Evolutionary conservation across 2,888 invertebrate genomes (phyloP), one percentile per base, ranked within the genome.

Genomic region (Pseudoips prasinana): DNA sequence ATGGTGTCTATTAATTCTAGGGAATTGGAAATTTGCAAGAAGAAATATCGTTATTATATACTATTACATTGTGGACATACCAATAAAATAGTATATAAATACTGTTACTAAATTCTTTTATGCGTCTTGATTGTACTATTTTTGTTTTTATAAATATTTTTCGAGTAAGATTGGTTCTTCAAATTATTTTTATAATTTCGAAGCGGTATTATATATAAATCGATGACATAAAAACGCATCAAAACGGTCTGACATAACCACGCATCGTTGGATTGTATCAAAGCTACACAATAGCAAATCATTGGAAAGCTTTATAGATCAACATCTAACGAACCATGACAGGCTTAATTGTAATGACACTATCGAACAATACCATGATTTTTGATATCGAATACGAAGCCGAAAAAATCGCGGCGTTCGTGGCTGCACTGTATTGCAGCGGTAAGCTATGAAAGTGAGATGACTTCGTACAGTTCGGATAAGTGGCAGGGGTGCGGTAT

Each of bases 401-500:
- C 57, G 56, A 61, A 64, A 66, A 60, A 68, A 59, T 62, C 50
- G 49, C 64, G 58, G 56, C 64, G 58, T 22, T 59, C 54, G 55
- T 52, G 51, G 58, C 53, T 74, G 71, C 73, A 70, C 51, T 64
- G 68, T 61, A 64, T 71, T 74, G 74, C 77, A 68, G 69, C 69
- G 72, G 66, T 69, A 64, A 64, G 59, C 76, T 69, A 86, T 78
- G 87, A 86, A 87, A 87, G 87, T 85, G 72, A 73, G 83, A 76
- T 81, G 82, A 71, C 70, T 64, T 69, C 66, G 69, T 69, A 71
- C 71, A 68, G 69, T 69, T 70, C 58, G 64, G 54, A 64, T 61
- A 62, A 67, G 82, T 86, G 88, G 88, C 88, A 87, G 88, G 88
- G 88, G 88, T 86, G 86, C 57, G 70, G 84, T 88, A 88, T 88